A percentile compares a stretch with the other conserved stretches of the same genome.
These are phyloP conservation scores for Actinia equina DNA, from an alignment of 64 coral and sea anemone genomes.

Conservation along the genomic window DNA sequence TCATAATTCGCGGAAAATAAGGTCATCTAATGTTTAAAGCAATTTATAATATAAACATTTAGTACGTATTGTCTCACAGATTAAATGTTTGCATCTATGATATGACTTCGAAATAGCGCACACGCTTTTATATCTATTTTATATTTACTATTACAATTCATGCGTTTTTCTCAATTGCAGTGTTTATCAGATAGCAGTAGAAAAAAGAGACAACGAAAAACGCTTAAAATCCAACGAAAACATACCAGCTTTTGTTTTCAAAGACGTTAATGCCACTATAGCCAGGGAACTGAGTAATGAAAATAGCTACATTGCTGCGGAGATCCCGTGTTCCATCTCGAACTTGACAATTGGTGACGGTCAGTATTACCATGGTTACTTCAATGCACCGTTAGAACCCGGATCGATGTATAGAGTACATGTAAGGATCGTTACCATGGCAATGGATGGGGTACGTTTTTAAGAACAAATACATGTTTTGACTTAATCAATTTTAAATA, in stretches of 20 bases:
- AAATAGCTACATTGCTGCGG: conserved; percentile 16
- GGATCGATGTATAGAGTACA: conserved; percentile 4
- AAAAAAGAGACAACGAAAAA: background rate
- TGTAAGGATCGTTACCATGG: conserved; percentile 6
- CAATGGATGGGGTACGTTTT: background rate
- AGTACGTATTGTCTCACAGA: background rate
- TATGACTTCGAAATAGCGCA: too few relatives aligned
- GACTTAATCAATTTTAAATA: too few relatives aligned
- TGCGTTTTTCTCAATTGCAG: background rate
- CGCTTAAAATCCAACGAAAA: background rate
- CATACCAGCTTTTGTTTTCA: background rate
- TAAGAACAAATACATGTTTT: too few relatives aligned
- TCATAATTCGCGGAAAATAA: too few relatives aligned
- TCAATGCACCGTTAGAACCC: conserved; percentile 19
- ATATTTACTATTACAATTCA: background rate
- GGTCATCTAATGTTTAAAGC: too few relatives aligned
- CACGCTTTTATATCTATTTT: too few relatives aligned
- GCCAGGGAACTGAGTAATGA: background rate
- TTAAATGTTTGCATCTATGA: too few relatives aligned
- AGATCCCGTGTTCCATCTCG: background rate
- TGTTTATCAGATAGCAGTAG: background rate
- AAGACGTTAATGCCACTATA: background rate
- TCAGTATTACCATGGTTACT: conserved; percentile 23
- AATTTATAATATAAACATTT: too few relatives aligned
- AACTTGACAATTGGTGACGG: conserved; percentile 1